A percentile compares a stretch with the other conserved stretches of the same genome.
These are phyloP conservation scores for Lasioglossum baleicum DNA, from an alignment of 1,140 invertebrate species.

Conservation along the genomic window DNA sequence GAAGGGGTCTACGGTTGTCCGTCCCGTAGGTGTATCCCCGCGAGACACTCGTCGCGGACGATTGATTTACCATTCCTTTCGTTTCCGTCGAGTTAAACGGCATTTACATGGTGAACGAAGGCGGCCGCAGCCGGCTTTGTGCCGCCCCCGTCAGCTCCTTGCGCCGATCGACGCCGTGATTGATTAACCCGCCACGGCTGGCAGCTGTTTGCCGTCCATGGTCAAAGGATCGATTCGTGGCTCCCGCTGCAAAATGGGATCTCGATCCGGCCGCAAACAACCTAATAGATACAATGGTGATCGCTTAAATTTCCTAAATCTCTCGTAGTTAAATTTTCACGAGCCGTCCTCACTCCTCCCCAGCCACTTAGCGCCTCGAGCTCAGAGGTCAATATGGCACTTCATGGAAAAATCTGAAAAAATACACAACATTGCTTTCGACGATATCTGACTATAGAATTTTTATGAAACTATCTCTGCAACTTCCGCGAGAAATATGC, in stretches of 20 bases:
- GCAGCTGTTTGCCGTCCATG: not conserved
- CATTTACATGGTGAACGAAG: conserved; percentile 1
- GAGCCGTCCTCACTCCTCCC: too few species aligned
- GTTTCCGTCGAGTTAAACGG: conserved; percentile 11
- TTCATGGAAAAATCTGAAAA: too few species aligned
- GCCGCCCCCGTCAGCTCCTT: not conserved
- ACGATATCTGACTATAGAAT: too few species aligned
- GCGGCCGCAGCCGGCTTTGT: not conserved
- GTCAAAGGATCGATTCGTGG: not conserved
- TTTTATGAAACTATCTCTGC: too few species aligned
- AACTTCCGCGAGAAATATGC: too few species aligned
- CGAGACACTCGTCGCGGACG: conserved; percentile 27
- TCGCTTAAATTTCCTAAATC: too few species aligned
- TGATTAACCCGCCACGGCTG: conserved; percentile 8
- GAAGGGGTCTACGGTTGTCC: not conserved
- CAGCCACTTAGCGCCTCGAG: too few species aligned
- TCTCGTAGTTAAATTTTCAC: too few species aligned
- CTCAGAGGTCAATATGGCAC: too few species aligned
- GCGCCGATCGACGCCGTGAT: not conserved
- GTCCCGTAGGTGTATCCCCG: not conserved
- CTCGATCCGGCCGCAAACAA: too few species aligned
- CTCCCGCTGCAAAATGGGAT: not conserved
- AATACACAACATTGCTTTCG: too few species aligned
- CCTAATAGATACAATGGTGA: not conserved
- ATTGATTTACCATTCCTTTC: conserved; percentile 28